Evolutionary conservation across 1,140 invertebrate genomes (phyloP).

Genomic region (Episyrphus balteatus): DNA sequence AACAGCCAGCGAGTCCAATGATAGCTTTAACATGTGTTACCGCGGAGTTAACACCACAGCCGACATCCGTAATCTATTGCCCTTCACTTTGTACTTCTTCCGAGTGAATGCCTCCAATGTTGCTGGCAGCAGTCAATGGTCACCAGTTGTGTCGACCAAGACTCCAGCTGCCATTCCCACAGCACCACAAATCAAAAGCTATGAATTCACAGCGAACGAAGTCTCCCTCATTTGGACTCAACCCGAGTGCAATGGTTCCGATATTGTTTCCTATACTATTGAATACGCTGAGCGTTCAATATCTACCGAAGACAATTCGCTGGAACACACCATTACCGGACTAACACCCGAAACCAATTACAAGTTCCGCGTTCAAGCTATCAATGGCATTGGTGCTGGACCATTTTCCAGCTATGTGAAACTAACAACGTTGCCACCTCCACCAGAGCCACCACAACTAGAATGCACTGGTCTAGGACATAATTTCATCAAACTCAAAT

Average conservation of each 20-base stretch:
- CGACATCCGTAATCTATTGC: constrained; percentile 59
- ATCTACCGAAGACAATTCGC: constrained; percentile 43
- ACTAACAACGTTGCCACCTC: constrained; percentile 59
- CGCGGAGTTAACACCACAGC: constrained; percentile 44
- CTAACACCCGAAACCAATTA: constrained; percentile 47
- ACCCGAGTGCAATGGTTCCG: constrained; percentile 57
- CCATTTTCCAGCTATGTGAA: constrained; percentile 59
- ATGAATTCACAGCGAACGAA: constrained; percentile 50
- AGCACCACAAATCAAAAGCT: constrained; percentile 47
- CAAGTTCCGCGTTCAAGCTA: constrained; percentile 65
- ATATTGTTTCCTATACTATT: constrained; percentile 64
- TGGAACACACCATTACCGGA: constrained; percentile 41
- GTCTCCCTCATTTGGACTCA: constrained; percentile 60
- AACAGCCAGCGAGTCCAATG: constrained; percentile 35
- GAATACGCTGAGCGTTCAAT: constrained; percentile 52
- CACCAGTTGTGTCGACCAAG: constrained; percentile 47
- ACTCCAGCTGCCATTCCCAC: constrained; percentile 65
- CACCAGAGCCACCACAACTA: constrained; percentile 62
- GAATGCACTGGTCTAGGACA: constrained; percentile 59
- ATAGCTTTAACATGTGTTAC: constrained; percentile 42
- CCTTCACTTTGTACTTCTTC: constrained; percentile 69
- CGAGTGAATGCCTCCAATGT: constrained; percentile 64
- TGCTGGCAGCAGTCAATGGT: constrained; percentile 62
- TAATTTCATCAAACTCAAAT: constrained; percentile 76
- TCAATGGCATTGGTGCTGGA: constrained; percentile 72